Percentiles rank a stretch among this genome's conserved stretches.
Conservation (phyloP, 2,797 vertebrate genomes). For the Varecia variegata region DNA sequence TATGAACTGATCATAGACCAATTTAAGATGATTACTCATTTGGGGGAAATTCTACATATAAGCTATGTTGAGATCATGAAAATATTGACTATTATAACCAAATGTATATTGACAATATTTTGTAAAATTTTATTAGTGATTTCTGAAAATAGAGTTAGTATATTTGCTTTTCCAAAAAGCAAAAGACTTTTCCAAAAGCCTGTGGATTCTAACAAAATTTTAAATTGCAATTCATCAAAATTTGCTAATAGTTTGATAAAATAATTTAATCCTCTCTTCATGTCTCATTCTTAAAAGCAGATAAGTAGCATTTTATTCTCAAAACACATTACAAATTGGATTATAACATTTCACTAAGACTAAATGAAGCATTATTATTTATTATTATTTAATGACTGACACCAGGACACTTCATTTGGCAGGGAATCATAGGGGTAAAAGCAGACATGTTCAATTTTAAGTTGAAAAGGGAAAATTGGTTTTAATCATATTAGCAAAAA, state of each 20-base stretch:
- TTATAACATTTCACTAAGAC: background rate
- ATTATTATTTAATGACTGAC: background rate
- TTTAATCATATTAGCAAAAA: background rate
- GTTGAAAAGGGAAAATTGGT: background rate
- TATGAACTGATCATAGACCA: background rate
- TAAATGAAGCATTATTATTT: background rate
- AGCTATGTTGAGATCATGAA: background rate
- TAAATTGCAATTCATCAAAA: background rate
- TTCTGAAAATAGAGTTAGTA: background rate
- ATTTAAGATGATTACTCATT: background rate
- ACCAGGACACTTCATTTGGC: background rate
- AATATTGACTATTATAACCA: background rate
- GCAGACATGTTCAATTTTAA: background rate
- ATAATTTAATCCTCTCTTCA: background rate
- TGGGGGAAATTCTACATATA: background rate
- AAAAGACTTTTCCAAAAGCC: background rate
- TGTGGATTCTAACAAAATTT: background rate
- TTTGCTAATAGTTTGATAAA: background rate
- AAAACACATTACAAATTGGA: background rate
- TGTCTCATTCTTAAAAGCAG: background rate
- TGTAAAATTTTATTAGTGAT: background rate
- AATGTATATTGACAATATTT: background rate
- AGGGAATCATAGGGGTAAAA: background rate
- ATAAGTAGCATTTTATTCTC: background rate
- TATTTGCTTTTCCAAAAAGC: background rate